Base-by-base conservation (phyloP, 1,140 invertebrate species). In the Zaprionus tsacasi region DNA sequence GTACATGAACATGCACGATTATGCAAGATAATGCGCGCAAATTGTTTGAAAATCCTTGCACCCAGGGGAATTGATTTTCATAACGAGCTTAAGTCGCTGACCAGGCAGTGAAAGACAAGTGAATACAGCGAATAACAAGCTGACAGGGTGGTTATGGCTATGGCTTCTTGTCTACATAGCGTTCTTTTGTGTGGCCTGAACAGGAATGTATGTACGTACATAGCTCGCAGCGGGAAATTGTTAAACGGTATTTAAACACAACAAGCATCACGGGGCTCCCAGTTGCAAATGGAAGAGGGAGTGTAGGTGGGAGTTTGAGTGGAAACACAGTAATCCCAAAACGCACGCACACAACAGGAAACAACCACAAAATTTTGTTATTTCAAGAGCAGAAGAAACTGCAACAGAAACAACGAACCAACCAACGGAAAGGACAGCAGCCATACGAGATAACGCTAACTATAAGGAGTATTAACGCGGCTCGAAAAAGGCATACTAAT, bases 221-320 rank as follows among this genome's bases (percentile, higher is more conserved):
- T 75, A 78, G 71, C 56, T 80, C 52, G 69, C 85, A 69, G 76
- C 75, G 81, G 85, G 78, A 89, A 89, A 79, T 89, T 89, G 85
- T 89, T 89, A 89, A 89, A 89, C 85, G 85, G 81, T 89, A 89
- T 88, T 88, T 88, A 89, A 89, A 76, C 71, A 76, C 78, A 76
- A 76, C 57, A 70, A 79, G 78, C 75, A 65, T 35, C 36, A 65
- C 63, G 55, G 48, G 67, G 55, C 45, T 45, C 58, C 55, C 70
- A 50, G 65, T 60, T 60, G 40, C 35, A 45, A 66, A 17, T 58
- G 6, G 40, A 36, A 63, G 43, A 48, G 43, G 58, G 55, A 36
- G 13, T 58, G 35, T n/a, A 4, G 67, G 48, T 45, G 73, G 57
- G 57, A 72, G 10, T 35, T 54, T 36, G 27, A 77, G 52, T 35